Evolutionary conservation across 2,797 vertebrate species (phyloP), one percentile per base, ranked within the genome.

Genomic region (Benthosema pterotum): DNA sequence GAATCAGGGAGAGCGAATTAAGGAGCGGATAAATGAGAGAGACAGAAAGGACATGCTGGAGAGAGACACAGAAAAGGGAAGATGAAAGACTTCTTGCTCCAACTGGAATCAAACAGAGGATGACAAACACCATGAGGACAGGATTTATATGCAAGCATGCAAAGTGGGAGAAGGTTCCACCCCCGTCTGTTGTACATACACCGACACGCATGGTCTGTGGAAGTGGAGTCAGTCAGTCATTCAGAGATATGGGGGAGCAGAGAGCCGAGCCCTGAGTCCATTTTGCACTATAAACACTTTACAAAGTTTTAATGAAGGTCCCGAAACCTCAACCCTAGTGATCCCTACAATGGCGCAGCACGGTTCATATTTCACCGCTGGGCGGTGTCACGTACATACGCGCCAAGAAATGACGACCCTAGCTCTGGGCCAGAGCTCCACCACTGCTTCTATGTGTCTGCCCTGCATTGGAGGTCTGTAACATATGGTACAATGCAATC

Each of bases 241-340:
- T n/a, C n/a, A n/a, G n/a, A n/a, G 19, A 45, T 63, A 71, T 57
- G 60, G 5, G 67, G 57, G 56, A 56, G 60, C 18, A 42, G 17
- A 59, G 43, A 47, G 55, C 48, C 65, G 42, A 72, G 69, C n/a
- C n/a, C n/a, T n/a, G 75, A 43, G 67, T 68, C 65, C 43, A 63
- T 90, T 90, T n/a, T 92, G 88, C 85, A 84, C 82, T 88, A 86
- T 85, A 88, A 88, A 91, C 88, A 79, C 78, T 82, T 74, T 68
- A 65, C 68, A 77, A 88, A 90, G 83, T 91, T 91, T 91, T 87
- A 87, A 90, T 86, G 83, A 88, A 84, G 84, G 77, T n/a, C 77
- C 77, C 72, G 71, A 79, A 79, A 88, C 81, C 86, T 87, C 7
- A 32, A 68, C 62, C 48, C 63, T 52, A 73, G 67, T 78, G 55